These are phyloP conservation scores for Nyctibius grandis DNA, from an alignment of 2,797 vertebrate species.

Conservation along the genomic window DNA sequence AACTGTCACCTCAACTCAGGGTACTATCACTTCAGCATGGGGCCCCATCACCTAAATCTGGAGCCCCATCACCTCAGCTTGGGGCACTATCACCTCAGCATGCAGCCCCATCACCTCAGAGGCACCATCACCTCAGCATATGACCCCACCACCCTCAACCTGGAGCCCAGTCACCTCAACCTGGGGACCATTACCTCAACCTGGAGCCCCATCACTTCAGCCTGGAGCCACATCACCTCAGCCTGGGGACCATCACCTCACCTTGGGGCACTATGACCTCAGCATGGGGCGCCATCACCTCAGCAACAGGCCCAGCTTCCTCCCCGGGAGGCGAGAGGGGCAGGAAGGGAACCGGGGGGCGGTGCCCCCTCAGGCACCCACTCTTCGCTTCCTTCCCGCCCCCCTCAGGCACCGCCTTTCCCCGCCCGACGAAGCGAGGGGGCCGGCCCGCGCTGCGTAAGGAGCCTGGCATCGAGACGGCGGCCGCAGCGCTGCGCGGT, in stretches of 20 bases:
- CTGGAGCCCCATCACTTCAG: background rate
- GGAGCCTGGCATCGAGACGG: background rate
- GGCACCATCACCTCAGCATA: background rate
- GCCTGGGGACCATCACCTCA: background rate
- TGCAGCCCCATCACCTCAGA: background rate
- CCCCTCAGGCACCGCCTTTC: background rate
- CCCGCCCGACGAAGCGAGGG: background rate
- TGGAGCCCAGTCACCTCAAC: background rate
- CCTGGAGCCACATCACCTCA: no score
- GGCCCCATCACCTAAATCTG: background rate
- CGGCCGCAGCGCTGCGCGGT: rapidly evolving
- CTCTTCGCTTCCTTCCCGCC: no score
- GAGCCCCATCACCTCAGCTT: background rate
- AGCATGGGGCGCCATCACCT: background rate
- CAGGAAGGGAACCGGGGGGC: no score
- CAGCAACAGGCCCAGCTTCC: rapidly evolving
- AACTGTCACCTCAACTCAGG: no score
- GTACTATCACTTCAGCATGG: background rate
- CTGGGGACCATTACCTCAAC: background rate
- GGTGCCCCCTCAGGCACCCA: no score
- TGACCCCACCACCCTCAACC: background rate
- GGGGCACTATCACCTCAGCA: background rate
- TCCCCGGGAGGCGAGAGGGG: background rate
- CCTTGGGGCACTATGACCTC: background rate
- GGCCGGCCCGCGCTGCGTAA: background rate